Percentiles rank a stretch among this genome's conserved stretches.
phyloP scores from a whole-genome alignment of 2,888 invertebrate species.

The Eulithis prunata region DNA sequence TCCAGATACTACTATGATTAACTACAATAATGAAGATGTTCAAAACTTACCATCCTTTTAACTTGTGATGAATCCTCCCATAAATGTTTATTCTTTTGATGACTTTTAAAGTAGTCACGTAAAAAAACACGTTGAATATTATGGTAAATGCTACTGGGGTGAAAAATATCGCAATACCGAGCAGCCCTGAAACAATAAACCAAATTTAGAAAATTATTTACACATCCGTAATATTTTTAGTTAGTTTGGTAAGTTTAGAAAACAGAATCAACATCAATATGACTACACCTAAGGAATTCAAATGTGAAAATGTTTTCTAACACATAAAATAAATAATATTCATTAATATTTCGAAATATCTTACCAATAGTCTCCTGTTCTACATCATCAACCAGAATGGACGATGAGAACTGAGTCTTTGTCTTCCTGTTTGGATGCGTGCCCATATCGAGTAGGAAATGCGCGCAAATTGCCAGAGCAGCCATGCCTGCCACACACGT shows the following conservation, averaged over 20 bases:
- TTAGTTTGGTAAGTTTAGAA: too few species aligned
- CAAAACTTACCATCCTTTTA: slow-evolving; percentile 89
- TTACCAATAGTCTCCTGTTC: slow-evolving; percentile 90
- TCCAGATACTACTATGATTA: too few species aligned
- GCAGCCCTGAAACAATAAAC: slow-evolving; percentile 85
- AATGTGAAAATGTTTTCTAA: not conserved
- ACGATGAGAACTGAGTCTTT: slow-evolving; percentile 67
- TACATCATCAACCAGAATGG: slow-evolving; percentile 80
- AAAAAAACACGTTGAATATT: slow-evolving; percentile 91
- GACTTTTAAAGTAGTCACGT: slow-evolving; percentile 90
- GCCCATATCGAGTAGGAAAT: slow-evolving; percentile 90
- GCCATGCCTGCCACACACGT: slow-evolving; percentile 88
- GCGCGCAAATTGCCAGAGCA: slow-evolving; percentile 90
- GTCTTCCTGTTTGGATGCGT: slow-evolving; percentile 80
- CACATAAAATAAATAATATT: too few species aligned
- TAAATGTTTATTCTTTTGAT: slow-evolving; percentile 93
- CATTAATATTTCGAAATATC: slow-evolving; percentile 14
- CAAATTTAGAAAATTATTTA: not conserved
- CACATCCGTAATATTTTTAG: too few species aligned
- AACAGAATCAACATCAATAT: too few species aligned
- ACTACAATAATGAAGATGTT: not conserved
- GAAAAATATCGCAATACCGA: slow-evolving; percentile 93
- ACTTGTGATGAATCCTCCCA: slow-evolving; percentile 93
- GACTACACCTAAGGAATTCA: too few species aligned
- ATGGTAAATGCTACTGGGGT: slow-evolving; percentile 92